Conservation (phyloP, 2,113 vertebrate genomes). For the Chlamydotis undulata region DNA sequence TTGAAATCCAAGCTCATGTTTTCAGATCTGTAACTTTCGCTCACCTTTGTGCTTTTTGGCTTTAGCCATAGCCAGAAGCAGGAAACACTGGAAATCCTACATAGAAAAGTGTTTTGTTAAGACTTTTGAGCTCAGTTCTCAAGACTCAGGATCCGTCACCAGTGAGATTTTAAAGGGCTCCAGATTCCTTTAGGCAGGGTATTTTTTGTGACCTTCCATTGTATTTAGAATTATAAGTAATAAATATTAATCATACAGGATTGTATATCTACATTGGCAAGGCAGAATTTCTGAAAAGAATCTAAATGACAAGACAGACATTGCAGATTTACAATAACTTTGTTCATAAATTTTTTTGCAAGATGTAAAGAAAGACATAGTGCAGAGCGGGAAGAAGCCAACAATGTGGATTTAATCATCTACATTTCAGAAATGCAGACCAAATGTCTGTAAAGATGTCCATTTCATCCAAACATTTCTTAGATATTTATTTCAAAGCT, state of each 20-base stretch:
- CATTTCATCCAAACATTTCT: slow-evolving; percentile 72
- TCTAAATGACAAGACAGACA: slow-evolving; percentile 68
- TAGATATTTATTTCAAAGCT: slow-evolving; percentile 76
- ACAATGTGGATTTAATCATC: slow-evolving; percentile 74
- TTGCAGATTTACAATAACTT: slow-evolving; percentile 71
- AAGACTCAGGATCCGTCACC: slow-evolving; percentile 32
- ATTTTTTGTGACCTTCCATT: slow-evolving; percentile 52
- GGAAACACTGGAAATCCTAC: slow-evolving; percentile 40
- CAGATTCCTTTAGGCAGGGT: slow-evolving; percentile 2
- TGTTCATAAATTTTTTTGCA: slow-evolving; percentile 71
- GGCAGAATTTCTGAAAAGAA: slow-evolving; percentile 55
- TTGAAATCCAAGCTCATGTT: slow-evolving; percentile 23
- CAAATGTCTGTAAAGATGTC: slow-evolving; percentile 76
- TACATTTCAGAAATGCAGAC: slow-evolving; percentile 74
- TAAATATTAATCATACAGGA: slow-evolving; percentile 54
- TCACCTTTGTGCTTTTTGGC: slow-evolving; percentile 43
- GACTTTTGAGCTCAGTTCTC: slow-evolving; percentile 10
- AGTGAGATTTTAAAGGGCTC: slow-evolving; percentile 21
- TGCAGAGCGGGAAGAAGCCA: slow-evolving; percentile 67
- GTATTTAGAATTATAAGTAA: slow-evolving; percentile 52
- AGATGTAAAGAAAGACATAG: slow-evolving; percentile 73
- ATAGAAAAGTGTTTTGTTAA: slow-evolving; percentile 4
- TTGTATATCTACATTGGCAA: slow-evolving; percentile 47
- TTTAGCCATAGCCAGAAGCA: slow-evolving; percentile 3
- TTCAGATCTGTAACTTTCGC: neutral